phyloP scores from a whole-genome alignment of 2,888 invertebrate genomes.

The Stenolophus ochropezus region DNA sequence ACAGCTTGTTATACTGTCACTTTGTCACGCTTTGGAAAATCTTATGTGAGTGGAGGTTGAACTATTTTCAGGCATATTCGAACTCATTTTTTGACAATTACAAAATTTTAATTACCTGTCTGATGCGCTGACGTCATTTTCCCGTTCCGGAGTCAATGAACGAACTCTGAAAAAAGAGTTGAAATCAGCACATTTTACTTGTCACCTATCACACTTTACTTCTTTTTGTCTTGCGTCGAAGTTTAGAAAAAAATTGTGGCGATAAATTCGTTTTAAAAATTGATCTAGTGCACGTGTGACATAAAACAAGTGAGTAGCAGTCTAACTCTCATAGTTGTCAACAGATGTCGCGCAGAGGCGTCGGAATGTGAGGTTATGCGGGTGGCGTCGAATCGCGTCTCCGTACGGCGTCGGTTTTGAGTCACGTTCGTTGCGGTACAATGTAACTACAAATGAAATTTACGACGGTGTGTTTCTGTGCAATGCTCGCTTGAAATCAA shows the following conservation, averaged over 20 bases:
- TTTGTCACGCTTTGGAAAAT: too few species aligned
- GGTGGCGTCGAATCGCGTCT: slow-evolving; percentile 17
- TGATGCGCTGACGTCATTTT: too few species aligned
- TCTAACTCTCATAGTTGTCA: slow-evolving; percentile 39
- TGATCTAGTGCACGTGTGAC: slow-evolving; percentile 23
- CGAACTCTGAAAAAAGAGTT: neutral
- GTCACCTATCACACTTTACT: neutral
- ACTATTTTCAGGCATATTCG: too few species aligned
- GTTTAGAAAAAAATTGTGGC: slow-evolving; percentile 6
- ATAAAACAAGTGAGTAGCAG: slow-evolving; percentile 23
- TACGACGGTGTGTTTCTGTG: slow-evolving; percentile 42
- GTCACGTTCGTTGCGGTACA: slow-evolving; percentile 40
- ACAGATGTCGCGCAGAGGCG: slow-evolving; percentile 12
- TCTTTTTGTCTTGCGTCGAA: neutral
- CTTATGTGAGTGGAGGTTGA: too few species aligned
- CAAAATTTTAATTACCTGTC: too few species aligned
- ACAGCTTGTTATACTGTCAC: too few species aligned
- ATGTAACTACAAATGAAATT: slow-evolving; percentile 54
- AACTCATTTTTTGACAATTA: too few species aligned
- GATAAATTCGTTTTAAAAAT: slow-evolving; percentile 21
- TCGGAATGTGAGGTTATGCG: slow-evolving; percentile 17
- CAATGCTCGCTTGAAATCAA: slow-evolving; percentile 42
- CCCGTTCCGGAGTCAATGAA: neutral
- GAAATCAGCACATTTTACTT: slow-evolving; percentile 3
- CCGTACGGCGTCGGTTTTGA: slow-evolving; percentile 21